Evolutionary conservation across 2,888 invertebrate species (phyloP).

Genomic region (Macrosiphum euphorbiae): DNA sequence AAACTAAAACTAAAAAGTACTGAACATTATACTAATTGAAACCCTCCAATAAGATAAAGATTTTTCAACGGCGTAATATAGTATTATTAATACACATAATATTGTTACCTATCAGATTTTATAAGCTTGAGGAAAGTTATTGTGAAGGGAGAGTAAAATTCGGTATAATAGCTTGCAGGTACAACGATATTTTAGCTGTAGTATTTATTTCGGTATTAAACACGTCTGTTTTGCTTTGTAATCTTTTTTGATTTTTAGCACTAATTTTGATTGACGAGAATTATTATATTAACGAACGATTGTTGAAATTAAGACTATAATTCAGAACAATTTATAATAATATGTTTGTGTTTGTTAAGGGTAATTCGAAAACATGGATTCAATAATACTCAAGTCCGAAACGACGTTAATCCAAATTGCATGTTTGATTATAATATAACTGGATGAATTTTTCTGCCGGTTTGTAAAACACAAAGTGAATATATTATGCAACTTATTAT

Average conservation of each 20-base stretch:
- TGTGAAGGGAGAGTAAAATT: not conserved
- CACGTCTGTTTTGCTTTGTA: not conserved
- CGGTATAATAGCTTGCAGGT: not conserved
- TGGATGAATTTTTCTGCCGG: not conserved
- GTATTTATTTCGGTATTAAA: not conserved
- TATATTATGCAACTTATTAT: not conserved
- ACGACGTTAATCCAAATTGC: not conserved
- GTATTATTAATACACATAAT: not conserved
- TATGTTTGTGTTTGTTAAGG: not conserved
- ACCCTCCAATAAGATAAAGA: not conserved
- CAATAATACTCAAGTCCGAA: not conserved
- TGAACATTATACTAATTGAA: not conserved
- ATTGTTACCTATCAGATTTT: not conserved
- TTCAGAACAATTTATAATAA: not conserved
- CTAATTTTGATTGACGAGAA: not conserved
- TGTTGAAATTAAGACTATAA: not conserved
- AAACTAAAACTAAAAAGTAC: not conserved
- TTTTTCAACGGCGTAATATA: not conserved
- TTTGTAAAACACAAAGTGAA: not conserved
- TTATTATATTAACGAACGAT: not conserved
- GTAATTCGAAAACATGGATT: not conserved
- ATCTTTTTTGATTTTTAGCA: not conserved
- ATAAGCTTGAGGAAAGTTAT: not conserved
- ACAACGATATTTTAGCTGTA: not conserved
- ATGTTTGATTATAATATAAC: not conserved